Evolutionary conservation across 2,888 invertebrate species (phyloP), one percentile per base, ranked within the genome.

Genomic region (Hydrotaea cyrtoneurina): DNA sequence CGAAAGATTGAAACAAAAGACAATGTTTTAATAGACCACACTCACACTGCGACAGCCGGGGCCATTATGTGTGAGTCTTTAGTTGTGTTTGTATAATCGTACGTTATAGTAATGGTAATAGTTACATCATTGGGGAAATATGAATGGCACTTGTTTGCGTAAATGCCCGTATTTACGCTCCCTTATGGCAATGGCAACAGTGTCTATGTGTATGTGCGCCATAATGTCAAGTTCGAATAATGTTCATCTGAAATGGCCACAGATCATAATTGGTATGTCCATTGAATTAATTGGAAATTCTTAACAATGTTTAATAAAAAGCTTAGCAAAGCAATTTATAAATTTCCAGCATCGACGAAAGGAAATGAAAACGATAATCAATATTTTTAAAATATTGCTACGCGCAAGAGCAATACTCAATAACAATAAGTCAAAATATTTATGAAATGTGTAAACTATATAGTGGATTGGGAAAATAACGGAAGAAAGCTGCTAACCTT

Each of bases 171-270:
- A 15, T n/a, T n/a, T n/a, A n/a, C 43, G 1, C 53, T 19, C 53
- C 2, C 53, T 19, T 53, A 53, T 19, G 19, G 1, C n/a, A 1
- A 53, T 53, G 19, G 17, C n/a, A 10, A 17, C 17, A 4, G 53
- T 53, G 17, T 19, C 2, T 19, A 1, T 53, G 53, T 53, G 53
- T 53, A 19, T 8, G 53, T 53, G 17, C 17, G 19, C 19, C 17
- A 2, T 15, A 53, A 19, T n/a, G n/a, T 8, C 21, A 17, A 21
- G 57, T 57, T 21, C 23, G 2, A 7, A 31, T 57, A 21, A 57
- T 57, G 57, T 19, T 57, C 57, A 57, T 21, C 11, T 11, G 10
- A 57, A 57, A 57, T 57, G 57, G 21, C 21, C 57, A 57, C 57
- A 57, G 21, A 19, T 57, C 57, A 21, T 57, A 57, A 57, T 19